Base-by-base conservation (phyloP, 1,140 invertebrate species). In the Amyelois transitella region DNA sequence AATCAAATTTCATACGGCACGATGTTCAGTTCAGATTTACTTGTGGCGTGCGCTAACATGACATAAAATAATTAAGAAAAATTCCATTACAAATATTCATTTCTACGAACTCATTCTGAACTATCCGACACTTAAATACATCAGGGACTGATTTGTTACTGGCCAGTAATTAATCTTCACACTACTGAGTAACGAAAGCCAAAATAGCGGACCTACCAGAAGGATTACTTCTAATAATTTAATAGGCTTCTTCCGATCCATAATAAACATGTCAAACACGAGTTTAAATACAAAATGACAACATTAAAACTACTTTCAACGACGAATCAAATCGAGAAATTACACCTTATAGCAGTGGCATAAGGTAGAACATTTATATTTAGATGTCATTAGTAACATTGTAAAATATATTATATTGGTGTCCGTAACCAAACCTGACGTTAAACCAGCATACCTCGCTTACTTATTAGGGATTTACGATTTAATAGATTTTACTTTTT, bases 211-310 rank as follows among this genome's bases (percentile, higher is more conserved):
- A 66, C 74, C 73, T 66, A 74, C 76, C 66, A 53, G 67, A 60
- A 64, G 77, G 78, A 81, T 84, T 84, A 84, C 64, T 72, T 73
- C 73, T 73, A 79, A 83, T 79, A 81, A 83, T 85, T 85, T 86
- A 86, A 86, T 83, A 85, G 80, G 78, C 75, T 75, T 62, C 65
- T 81, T 78, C 78, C 75, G 66, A 69, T 73, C 74, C 76, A 86
- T 79, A 86, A 86, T 85, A 86, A 86, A 86, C 80, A 85, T 85
- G 83, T 86, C 83, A 81, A 66, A 52, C 64, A 44, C 58, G 72
- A 69, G 72, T 80, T 48, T 82, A 80, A 86, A 77, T 78, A 79
- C 72, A 55, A 64, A 65, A 67, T 58, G 25, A 62, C 77, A 51
- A 72, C 66, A 5, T 62, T 69, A 69, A 1, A 53, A 54, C 44